These are phyloP conservation scores for Pao palembangensis DNA, from an alignment of 2,113 vertebrate species.

Conservation along the genomic window DNA sequence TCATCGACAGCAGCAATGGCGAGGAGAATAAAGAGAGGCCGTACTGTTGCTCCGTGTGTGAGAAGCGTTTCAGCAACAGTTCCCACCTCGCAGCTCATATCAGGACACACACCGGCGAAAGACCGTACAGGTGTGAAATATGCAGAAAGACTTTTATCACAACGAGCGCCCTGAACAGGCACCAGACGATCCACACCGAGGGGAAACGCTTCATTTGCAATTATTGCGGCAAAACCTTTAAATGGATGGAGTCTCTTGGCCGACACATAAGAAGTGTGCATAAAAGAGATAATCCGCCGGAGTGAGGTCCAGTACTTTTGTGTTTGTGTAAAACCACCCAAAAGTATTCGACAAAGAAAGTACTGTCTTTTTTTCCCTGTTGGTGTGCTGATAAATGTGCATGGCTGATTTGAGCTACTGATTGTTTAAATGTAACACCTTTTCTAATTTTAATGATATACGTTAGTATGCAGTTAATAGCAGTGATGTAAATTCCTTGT, in stretches of 20 bases:
- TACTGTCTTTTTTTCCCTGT: conserved; percentile 10
- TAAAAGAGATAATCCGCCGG: conserved; percentile 43
- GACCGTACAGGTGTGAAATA: conserved; percentile 65
- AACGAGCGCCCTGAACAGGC: conserved; percentile 63
- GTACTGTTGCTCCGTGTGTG: conserved; percentile 64
- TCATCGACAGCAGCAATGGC: neutral
- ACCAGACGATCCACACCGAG: conserved; percentile 67
- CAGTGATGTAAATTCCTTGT: too few species aligned
- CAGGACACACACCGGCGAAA: conserved; percentile 68
- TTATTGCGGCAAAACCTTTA: conserved; percentile 61
- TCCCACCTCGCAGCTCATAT: conserved; percentile 67
- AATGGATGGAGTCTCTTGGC: conserved; percentile 68
- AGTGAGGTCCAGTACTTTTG: conserved; percentile 12
- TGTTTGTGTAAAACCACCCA: neutral
- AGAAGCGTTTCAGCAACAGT: conserved; percentile 66
- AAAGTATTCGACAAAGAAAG: conserved; percentile 6
- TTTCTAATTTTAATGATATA: too few species aligned
- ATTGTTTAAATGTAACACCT: too few species aligned
- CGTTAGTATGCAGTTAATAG: neutral
- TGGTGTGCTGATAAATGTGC: conserved; percentile 13
- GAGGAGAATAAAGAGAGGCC: conserved; percentile 57
- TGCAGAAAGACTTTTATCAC: conserved; percentile 68
- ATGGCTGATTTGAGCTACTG: too few species aligned
- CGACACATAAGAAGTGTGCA: conserved; percentile 60
- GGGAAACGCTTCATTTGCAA: conserved; percentile 64